Percentiles rank a stretch among this genome's conserved stretches.
These are phyloP conservation scores for Gnatocerus cornutus DNA, from an alignment of 2,888 invertebrate species.

Conservation along the genomic window DNA sequence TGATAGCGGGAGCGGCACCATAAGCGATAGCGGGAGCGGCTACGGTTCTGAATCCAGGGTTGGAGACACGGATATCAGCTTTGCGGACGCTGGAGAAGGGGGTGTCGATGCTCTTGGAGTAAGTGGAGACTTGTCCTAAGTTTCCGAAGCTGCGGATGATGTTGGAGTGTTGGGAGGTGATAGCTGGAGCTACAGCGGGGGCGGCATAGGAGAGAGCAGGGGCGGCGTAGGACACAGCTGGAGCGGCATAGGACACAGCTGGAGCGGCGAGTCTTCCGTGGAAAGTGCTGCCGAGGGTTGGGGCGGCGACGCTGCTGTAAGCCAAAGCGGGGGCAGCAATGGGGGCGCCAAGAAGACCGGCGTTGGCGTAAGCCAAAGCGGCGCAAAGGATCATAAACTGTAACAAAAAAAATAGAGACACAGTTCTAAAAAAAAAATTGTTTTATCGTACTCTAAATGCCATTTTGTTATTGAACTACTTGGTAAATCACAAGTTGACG, in stretches of 20 bases:
- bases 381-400: conserved; percentile 55
- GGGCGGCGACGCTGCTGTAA: neutral
- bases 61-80: conserved; percentile 48
- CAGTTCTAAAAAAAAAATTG: neutral
- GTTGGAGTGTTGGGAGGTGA: conserved; percentile 73
- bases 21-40: conserved; percentile 55
- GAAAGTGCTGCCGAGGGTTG: no score
- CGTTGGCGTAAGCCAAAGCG: conserved; percentile 58
- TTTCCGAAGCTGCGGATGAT: conserved; percentile 79
- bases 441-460: conserved; percentile 22
- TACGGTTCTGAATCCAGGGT: conserved; percentile 45
- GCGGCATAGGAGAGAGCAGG: conserved; percentile 21
- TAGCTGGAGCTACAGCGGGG: conserved; percentile 41
- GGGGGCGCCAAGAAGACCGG: conserved; percentile 53
- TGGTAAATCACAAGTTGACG: neutral
- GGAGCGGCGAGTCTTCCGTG: neutral
- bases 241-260: conserved; percentile 2
- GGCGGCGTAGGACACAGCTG: conserved; percentile 37
- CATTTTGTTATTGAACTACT: neutral
- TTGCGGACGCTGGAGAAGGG: conserved; percentile 49
- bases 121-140: conserved; percentile 77
- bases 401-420: conserved; percentile 32
- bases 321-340: conserved; percentile 16
- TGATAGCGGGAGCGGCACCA: conserved; percentile 48
- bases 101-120: conserved; percentile 49